A percentile compares a stretch with the other conserved stretches of the same genome.
These are phyloP conservation scores for Drosophila santomea DNA, from an alignment of 1,140 invertebrate species.

Conservation along the genomic window DNA sequence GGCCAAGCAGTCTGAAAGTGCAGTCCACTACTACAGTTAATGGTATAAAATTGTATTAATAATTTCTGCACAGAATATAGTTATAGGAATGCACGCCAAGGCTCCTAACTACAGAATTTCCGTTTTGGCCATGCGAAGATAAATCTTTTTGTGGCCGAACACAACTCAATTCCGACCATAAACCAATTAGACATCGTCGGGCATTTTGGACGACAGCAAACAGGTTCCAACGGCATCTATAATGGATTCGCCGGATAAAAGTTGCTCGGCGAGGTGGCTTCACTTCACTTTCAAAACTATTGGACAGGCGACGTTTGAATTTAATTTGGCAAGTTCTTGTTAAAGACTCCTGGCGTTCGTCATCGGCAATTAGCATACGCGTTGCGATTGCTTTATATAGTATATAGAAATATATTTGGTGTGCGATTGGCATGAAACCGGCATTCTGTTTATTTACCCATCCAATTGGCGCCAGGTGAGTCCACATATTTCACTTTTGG, in stretches of 20 bases:
- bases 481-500: constrained; percentile 42
- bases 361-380: constrained; percentile 68
- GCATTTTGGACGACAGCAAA: constrained; percentile 47
- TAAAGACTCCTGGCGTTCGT: constrained; percentile 57
- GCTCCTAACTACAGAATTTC: constrained; percentile 50
- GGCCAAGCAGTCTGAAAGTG: constrained; percentile 10
- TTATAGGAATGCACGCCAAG: not conserved
- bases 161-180: constrained; percentile 37
- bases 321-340: constrained; percentile 31
- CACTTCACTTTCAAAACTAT: constrained; percentile 55
- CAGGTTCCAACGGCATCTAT: constrained; percentile 54
- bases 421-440: constrained; percentile 23
- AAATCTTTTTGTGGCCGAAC: constrained; percentile 12
- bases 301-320: constrained; percentile 44
- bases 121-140: constrained; percentile 34
- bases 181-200: constrained; percentile 48
- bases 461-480: constrained; percentile 74
- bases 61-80: not conserved
- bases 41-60: too few relatives aligned
- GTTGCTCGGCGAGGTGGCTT: constrained; percentile 29
- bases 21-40: too few relatives aligned
- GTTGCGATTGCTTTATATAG: constrained; percentile 24
- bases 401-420: not conserved
- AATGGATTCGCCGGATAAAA: constrained; percentile 27
- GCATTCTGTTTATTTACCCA: constrained; percentile 71